Conservation (phyloP, 2,113 vertebrate species). For the Macaca mulatta region DNA sequence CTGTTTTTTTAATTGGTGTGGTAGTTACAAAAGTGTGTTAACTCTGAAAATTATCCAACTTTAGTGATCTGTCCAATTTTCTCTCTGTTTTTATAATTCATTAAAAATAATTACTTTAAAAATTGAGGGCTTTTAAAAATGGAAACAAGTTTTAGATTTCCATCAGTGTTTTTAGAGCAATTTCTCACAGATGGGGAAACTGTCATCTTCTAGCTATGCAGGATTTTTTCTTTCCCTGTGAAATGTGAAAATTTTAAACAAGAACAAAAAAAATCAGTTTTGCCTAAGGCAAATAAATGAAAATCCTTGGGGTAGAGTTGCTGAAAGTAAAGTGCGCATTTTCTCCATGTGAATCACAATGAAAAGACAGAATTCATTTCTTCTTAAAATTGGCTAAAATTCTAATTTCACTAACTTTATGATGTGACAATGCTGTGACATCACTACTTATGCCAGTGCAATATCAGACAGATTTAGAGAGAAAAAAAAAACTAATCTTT, state of each 20-base stretch:
- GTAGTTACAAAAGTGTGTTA: background rate
- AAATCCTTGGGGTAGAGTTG: background rate
- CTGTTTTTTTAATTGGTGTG: background rate
- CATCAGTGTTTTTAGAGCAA: slow-evolving; percentile 7
- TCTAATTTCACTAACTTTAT: background rate
- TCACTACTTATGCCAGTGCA: background rate
- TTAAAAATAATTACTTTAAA: slow-evolving; percentile 20
- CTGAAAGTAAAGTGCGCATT: background rate
- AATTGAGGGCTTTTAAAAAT: slow-evolving; percentile 45
- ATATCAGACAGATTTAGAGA: background rate
- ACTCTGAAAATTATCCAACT: background rate
- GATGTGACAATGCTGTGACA: background rate
- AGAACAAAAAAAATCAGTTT: slow-evolving; percentile 36
- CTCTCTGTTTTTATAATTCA: background rate
- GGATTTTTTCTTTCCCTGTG: slow-evolving; percentile 25
- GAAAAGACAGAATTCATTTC: background rate
- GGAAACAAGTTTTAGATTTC: slow-evolving; percentile 48
- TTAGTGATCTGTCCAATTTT: background rate
- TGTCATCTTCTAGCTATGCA: slow-evolving; percentile 7
- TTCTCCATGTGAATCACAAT: background rate
- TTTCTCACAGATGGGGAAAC: slow-evolving; percentile 65
- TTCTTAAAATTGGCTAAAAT: background rate
- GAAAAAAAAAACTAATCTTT: background rate
- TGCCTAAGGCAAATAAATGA: slow-evolving; percentile 60
- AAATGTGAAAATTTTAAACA: slow-evolving; percentile 64